phyloP scores from a whole-genome alignment of 2,888 invertebrate species.

The Platerodrilus igneus region DNA sequence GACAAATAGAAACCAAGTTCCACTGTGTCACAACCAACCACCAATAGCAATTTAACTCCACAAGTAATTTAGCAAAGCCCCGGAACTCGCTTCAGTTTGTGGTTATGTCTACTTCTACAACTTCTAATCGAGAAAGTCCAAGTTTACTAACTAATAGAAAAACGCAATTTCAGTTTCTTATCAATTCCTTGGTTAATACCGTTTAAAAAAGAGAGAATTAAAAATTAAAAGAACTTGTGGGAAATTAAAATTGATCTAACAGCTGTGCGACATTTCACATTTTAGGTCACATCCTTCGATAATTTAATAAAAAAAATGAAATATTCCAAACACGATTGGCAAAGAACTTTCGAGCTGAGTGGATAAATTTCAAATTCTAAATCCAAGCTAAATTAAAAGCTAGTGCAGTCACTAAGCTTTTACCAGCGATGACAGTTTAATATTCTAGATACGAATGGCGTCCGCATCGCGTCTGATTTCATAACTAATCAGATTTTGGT shows the following conservation, averaged over 20 bases:
- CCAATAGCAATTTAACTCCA: slow-evolving; percentile 22
- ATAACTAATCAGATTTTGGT: slow-evolving; percentile 42
- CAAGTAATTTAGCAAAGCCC: slow-evolving; percentile 21
- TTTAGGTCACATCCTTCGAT: slow-evolving; percentile 19
- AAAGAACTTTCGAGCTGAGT: slow-evolving; percentile 26
- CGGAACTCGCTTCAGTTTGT: slow-evolving; percentile 11
- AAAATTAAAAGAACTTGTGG: slow-evolving; percentile 9
- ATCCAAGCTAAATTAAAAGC: slow-evolving; percentile 35
- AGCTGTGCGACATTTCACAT: slow-evolving; percentile 27
- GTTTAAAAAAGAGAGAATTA: slow-evolving; percentile 15
- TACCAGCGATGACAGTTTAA: slow-evolving; percentile 37
- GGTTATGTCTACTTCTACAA: slow-evolving; percentile 7
- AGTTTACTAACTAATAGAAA: not conserved
- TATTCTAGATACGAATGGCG: slow-evolving; percentile 35
- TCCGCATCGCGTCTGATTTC: slow-evolving; percentile 36
- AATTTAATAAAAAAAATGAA: slow-evolving; percentile 26
- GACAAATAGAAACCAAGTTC: slow-evolving; percentile 14
- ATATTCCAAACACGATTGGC: slow-evolving; percentile 23
- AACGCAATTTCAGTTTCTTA: not conserved
- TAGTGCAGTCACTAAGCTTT: slow-evolving; percentile 31
- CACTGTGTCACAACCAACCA: slow-evolving; percentile 16
- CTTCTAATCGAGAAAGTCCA: slow-evolving; percentile 4
- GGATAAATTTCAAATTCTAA: slow-evolving; percentile 31
- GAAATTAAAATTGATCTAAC: slow-evolving; percentile 20
- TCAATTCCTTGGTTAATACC: slow-evolving; percentile 12